Base-by-base conservation (phyloP, 2,113 vertebrate species). In the Mus spicilegus region DNA sequence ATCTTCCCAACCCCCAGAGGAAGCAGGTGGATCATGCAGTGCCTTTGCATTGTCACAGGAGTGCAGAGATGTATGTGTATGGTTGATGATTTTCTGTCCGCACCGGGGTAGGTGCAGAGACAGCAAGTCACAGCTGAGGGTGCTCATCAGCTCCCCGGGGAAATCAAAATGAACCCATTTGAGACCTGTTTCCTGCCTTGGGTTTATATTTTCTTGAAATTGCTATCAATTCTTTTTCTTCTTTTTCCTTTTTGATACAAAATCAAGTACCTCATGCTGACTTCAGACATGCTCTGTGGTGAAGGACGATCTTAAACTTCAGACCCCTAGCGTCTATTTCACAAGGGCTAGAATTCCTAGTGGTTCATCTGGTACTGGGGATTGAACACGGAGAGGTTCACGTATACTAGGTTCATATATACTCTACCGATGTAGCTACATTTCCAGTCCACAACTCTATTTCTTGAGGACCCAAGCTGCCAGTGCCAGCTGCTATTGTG, bases 161-260 rank as follows among this genome's bases (percentile, higher is more conserved):
- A 54, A 73, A 51, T 14, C 24, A 26, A 39, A 61, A 42, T 19
- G 3, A 46, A 36, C 14, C n/a, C 11, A 3, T 76, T 70, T 89
- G 7, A 93, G 81, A 73, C 30, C 30, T 87, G 61, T 30, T 61
- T 72, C 54, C 16, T 91, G 54, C 42, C 63, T 90, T 87, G 78
- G 73, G 89, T 8, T 80, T 61, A 70, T 49, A 26, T 46, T 73
- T 70, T 58, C 42, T 28, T 89, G 46, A 90, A 73, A 72, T 69
- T 36, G 1, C 24, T 49, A 24, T 42, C 51, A 20, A 65, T 81
- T 86, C 61, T 65, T 36, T 73, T 46, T 86, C 67, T 61, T 86
- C 67, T 36, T 65, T 42, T 61, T 26, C 36, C 3, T 73, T 56
- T 58, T 42, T 58, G 13, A 58, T 28, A 58, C 10, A 30, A 58